These are phyloP conservation scores for Halcyon malimbica DNA, from an alignment of 2,113 vertebrate genomes.

Conservation along the genomic window DNA sequence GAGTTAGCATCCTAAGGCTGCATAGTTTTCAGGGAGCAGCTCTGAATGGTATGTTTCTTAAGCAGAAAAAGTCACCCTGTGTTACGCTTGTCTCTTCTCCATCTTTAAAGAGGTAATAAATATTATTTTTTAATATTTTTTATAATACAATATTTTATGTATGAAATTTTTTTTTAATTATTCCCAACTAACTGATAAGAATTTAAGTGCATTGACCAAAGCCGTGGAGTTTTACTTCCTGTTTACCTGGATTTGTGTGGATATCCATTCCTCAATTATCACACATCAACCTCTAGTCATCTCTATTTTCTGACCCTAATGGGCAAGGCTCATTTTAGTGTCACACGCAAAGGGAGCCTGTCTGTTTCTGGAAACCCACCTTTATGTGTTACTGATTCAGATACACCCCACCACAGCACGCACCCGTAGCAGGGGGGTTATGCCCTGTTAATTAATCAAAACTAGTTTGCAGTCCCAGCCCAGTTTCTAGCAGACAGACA, in stretches of 20 bases:
- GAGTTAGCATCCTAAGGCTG: not conserved
- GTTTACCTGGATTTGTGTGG: not conserved
- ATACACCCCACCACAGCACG: not conserved
- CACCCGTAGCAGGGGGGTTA: not conserved
- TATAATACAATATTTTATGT: too few relatives aligned
- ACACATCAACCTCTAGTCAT: not conserved
- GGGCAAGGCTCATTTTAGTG: not conserved
- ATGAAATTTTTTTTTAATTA: too few relatives aligned
- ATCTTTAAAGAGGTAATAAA: not conserved
- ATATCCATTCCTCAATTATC: not conserved
- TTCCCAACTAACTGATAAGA: not conserved
- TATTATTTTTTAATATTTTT: too few relatives aligned
- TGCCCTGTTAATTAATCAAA: not conserved
- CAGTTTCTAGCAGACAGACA: not conserved
- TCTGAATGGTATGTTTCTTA: not conserved
- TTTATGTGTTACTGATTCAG: not conserved
- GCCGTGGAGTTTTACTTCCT: not conserved
- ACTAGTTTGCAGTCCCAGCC: not conserved
- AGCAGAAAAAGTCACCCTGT: not conserved
- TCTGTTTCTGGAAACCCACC: not conserved
- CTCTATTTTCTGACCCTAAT: not conserved
- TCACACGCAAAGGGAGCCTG: not conserved
- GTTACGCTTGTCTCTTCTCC: not conserved
- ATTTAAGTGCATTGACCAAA: not conserved
- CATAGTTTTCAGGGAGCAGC: not conserved